phyloP scores from a whole-genome alignment of 1,140 invertebrate genomes.

The Caenorhabditis briggsae region DNA sequence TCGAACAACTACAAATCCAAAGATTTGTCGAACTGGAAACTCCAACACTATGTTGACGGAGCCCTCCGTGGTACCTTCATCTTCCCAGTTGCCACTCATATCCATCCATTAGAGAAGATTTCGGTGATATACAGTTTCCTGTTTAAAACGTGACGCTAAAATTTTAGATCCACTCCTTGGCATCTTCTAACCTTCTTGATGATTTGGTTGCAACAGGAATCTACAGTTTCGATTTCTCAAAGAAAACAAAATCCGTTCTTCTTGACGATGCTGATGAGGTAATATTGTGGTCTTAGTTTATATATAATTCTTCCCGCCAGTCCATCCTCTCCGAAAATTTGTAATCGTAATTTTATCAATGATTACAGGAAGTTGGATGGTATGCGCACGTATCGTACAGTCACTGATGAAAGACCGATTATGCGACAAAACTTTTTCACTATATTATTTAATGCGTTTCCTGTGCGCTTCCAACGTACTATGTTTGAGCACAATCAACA shows the following conservation, averaged over 20 bases:
- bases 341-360: conserved; percentile 4
- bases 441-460: not conserved
- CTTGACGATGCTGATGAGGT: conserved; percentile 41
- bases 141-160: not conserved
- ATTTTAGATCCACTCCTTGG: conserved; percentile 21
- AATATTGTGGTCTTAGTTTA: too few species aligned
- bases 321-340: not conserved
- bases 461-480: conserved; percentile 21
- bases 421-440: too few species aligned
- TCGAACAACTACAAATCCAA: not conserved
- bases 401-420: not conserved
- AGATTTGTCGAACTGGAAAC: conserved; percentile 30
- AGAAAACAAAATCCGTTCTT: conserved; percentile 29
- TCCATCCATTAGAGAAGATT: conserved; percentile 33
- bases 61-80: not conserved
- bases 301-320: too few species aligned
- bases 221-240: conserved; percentile 10
- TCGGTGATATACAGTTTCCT: not conserved
- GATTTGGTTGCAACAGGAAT: not conserved
- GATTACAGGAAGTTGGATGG: conserved; percentile 50
- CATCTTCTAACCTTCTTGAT: not conserved
- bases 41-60: conserved; percentile 16
- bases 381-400: conserved; percentile 35
- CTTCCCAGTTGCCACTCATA: conserved; percentile 32
- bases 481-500: conserved; percentile 32